Conservation (phyloP, 2,113 vertebrate genomes). For the Cryptoleucopteryx plumbea region DNA sequence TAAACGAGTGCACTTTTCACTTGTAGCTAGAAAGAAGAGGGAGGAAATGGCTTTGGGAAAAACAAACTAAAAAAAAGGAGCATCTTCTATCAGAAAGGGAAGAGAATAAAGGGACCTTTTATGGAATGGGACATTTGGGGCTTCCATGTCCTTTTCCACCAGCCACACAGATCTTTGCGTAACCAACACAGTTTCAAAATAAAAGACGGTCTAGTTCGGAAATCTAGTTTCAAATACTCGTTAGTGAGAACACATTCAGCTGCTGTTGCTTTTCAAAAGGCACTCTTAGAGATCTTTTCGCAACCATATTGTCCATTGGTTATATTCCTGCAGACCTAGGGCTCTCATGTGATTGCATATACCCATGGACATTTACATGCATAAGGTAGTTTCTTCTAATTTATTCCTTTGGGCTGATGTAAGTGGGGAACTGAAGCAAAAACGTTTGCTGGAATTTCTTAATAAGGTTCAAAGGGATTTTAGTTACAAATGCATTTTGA, state of each 20-base stretch:
- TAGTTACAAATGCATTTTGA: background rate
- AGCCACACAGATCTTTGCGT: background rate
- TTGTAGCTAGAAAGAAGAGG: background rate
- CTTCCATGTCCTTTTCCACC: background rate
- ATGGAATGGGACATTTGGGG: background rate
- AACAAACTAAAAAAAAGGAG: background rate
- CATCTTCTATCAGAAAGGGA: background rate
- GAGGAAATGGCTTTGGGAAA: background rate
- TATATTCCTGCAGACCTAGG: background rate
- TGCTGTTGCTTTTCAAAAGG: background rate
- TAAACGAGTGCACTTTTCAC: background rate
- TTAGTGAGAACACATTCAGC: background rate
- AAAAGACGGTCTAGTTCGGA: background rate
- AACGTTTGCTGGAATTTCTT: background rate
- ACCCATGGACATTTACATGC: background rate
- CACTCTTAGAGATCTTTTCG: background rate
- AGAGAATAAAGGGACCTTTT: background rate
- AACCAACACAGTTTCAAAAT: background rate
- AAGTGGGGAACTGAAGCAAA: background rate
- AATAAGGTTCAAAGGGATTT: conserved; percentile 26
- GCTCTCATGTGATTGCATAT: background rate
- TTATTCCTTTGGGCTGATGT: background rate
- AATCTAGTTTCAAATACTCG: background rate
- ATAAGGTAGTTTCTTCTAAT: background rate
- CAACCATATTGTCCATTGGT: background rate